These are phyloP conservation scores for Tanytarsus gracilentus DNA, from an alignment of 2,888 invertebrate species.

Conservation along the genomic window DNA sequence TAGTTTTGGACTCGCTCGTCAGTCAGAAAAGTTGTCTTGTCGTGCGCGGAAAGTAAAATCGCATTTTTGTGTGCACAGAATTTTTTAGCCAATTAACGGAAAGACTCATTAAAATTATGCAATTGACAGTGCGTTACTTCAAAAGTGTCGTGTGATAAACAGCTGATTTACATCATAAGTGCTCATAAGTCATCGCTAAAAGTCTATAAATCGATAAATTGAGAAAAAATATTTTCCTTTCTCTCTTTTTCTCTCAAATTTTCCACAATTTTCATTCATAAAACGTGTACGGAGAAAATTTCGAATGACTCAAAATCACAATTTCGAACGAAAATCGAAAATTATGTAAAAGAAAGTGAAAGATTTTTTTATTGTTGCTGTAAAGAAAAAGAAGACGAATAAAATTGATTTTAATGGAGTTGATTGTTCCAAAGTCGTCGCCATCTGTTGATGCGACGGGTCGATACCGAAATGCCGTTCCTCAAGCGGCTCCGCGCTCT, in stretches of 20 bases:
- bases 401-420: background rate
- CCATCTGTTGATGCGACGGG: constrained; percentile 40
- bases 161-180: too few relatives aligned
- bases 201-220: too few relatives aligned
- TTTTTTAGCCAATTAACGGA: background rate
- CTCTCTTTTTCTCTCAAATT: background rate
- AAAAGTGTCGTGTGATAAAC: too few relatives aligned
- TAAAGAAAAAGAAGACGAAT: background rate
- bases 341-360: background rate
- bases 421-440: constrained; percentile 22
- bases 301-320: background rate
- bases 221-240: too few relatives aligned
- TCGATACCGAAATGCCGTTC: constrained; percentile 41
- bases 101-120: too few relatives aligned
- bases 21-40: constrained; percentile 24
- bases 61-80: background rate
- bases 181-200: too few relatives aligned
- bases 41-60: constrained; percentile 11
- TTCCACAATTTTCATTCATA: too few relatives aligned
- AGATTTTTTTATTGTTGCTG: background rate
- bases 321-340: background rate
- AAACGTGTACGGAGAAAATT: too few relatives aligned
- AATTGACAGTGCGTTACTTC: too few relatives aligned
- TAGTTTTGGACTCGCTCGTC: background rate
- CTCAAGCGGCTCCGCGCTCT: constrained; percentile 27